phyloP scores from a whole-genome alignment of 2,797 vertebrate species.

The Protonibea diacanthus region DNA sequence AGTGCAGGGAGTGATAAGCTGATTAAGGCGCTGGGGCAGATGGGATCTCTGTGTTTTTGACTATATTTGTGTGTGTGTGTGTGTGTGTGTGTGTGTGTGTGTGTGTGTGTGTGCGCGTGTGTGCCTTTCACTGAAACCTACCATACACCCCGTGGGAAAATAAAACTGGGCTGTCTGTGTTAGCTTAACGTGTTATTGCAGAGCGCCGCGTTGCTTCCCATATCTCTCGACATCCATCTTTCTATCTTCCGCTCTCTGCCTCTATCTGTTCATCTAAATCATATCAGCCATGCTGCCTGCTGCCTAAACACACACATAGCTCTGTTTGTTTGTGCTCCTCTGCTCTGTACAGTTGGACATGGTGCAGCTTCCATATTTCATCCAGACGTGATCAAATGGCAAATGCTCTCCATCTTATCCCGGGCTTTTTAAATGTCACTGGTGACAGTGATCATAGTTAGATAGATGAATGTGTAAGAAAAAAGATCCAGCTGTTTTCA shows the following conservation, averaged over 20 bases:
- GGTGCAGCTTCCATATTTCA: slow-evolving; percentile 28
- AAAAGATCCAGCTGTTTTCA: background rate
- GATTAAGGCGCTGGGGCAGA: slow-evolving; percentile 82
- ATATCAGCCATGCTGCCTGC: slow-evolving; percentile 23
- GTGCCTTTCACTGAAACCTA: slow-evolving; percentile 43
- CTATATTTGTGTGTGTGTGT: slow-evolving; percentile 47
- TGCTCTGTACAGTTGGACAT: slow-evolving; percentile 25
- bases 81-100: slow-evolving; percentile 51
- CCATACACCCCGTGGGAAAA: slow-evolving; percentile 71
- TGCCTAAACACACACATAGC: slow-evolving; percentile 27
- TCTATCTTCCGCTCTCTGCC: slow-evolving; percentile 41
- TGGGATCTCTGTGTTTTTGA: slow-evolving; percentile 74
- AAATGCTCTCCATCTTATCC: slow-evolving; percentile 27
- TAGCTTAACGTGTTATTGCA: slow-evolving; percentile 66
- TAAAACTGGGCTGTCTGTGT: slow-evolving; percentile 77
- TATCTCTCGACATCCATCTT: slow-evolving; percentile 48
- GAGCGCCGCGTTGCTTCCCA: slow-evolving; percentile 21
- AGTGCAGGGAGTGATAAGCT: slow-evolving; percentile 79
- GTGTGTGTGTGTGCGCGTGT: slow-evolving; percentile 47
- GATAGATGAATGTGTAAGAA: background rate
- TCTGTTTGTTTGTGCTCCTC: slow-evolving; percentile 27
- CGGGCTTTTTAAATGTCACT: slow-evolving; percentile 10
- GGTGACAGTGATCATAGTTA: background rate
- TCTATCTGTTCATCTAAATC: slow-evolving; percentile 64
- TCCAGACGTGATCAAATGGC: slow-evolving; percentile 23